Base-by-base conservation (phyloP, 2,113 vertebrate genomes). In the Drymodes brunneopygia region DNA sequence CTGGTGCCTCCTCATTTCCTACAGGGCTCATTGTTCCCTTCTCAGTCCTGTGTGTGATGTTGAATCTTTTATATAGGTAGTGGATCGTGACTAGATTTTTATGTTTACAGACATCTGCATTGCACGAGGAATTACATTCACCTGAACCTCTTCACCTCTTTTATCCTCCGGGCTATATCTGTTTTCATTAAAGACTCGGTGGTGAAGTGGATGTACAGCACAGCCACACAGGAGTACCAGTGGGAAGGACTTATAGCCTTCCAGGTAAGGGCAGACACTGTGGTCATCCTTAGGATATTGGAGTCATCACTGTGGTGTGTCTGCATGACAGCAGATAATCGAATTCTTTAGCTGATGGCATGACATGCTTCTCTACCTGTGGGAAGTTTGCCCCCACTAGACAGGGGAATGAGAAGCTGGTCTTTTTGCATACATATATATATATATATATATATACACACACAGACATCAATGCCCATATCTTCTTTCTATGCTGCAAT, bases 111-210 rank as follows among this genome's bases (percentile, higher is more conserved):
- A 94, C 99, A 99, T 95, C 98, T 99, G 36, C 99, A 99, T 95
- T 99, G 99, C 91, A 99, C 99, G 3, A 98, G 99, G 92, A 99
- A 99, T 98, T 99, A 99, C 92, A 99, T 99, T 97, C 99, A 99
- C 96, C 98, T 99, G 98, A 99, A 99, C 96, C 98, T 99, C 91
- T 99, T 99, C 67, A 98, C 98, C 17, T 99, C 99, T 79, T 99
- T 99, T 96, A 99, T 99, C 87, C 98, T 99, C 69, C 98, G 99
- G 42, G 99, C 99, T 3, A 83, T 98, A 89, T 99, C 99, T 2
- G 98, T 99, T 91, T 98, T 99, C 95, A 97, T 98, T 75, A 99
- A 99, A 95, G 99, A 99, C 6, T 98, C 98, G 0, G 98, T 99
- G 91, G 97, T 99, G 92, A 98, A 98, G 69, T 98, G 98, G 97